Percentiles rank a stretch among this genome's conserved stretches.
phyloP scores from a whole-genome alignment of 2,797 vertebrate genomes.

The Halcyon leucocephala region DNA sequence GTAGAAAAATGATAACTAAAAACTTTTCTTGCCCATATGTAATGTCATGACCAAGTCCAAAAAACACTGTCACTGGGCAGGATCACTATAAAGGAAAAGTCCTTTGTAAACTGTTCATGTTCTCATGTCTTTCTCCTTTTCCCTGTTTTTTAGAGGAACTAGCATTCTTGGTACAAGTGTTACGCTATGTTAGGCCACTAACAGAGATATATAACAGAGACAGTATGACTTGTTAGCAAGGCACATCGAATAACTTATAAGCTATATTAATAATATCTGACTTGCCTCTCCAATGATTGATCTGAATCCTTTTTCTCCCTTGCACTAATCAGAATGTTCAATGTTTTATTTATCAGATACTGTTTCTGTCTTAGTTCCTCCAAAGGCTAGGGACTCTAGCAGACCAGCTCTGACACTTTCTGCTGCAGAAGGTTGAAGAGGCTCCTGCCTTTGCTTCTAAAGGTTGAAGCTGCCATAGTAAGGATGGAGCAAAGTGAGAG shows the following conservation, averaged over 20 bases:
- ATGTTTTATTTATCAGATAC: neutral
- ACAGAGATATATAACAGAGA: neutral
- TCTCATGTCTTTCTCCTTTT: neutral
- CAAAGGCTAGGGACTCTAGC: neutral
- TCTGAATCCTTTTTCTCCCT: neutral
- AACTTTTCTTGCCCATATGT: neutral
- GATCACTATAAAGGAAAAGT: neutral
- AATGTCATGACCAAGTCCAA: neutral
- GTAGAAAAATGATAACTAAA: neutral
- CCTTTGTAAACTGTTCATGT: accelerated
- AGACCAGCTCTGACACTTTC: neutral
- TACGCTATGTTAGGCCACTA: neutral
- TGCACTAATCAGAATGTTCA: neutral
- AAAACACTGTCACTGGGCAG: neutral
- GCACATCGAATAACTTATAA: neutral
- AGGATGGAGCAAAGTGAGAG: neutral
- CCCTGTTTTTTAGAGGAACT: neutral
- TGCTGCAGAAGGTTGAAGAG: neutral
- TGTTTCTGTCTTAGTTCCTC: neutral
- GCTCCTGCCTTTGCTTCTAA: neutral
- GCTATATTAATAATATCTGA: neutral
- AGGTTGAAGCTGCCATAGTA: neutral
- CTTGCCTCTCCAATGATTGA: neutral
- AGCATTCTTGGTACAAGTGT: neutral
- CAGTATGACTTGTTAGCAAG: neutral